Evolutionary conservation across 2,888 invertebrate genomes (phyloP).

Genomic region (Eilema sororculum): DNA sequence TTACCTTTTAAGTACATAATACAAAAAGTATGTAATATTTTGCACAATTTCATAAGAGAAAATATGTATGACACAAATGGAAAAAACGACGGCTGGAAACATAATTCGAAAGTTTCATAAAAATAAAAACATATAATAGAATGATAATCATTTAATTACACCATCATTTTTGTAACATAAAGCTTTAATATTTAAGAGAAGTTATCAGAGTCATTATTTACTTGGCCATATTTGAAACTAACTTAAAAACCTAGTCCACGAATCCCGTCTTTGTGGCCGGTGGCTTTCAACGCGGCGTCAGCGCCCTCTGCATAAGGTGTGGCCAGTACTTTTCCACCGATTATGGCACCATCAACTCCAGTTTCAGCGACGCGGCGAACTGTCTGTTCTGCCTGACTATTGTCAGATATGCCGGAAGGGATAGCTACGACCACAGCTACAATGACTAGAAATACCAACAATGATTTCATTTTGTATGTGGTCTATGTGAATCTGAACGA

Average conservation of each 20-base stretch:
- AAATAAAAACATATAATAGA: background rate
- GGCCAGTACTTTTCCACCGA: conserved; percentile 31
- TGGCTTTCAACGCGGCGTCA: conserved; percentile 57
- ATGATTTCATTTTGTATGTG: conserved; percentile 74
- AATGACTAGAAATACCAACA: conserved; percentile 78
- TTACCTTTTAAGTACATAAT: too few relatives aligned
- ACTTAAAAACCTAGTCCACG: background rate
- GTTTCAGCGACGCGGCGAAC: conserved; percentile 66
- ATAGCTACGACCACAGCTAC: conserved; percentile 63
- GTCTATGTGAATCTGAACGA: conserved; percentile 67
- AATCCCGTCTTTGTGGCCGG: conserved; percentile 27
- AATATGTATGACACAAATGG: too few relatives aligned
- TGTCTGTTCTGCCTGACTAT: conserved; percentile 38
- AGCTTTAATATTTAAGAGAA: background rate
- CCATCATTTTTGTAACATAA: background rate
- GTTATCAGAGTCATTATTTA: background rate
- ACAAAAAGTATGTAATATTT: too few relatives aligned
- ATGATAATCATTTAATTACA: background rate
- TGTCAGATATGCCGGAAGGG: conserved; percentile 56
- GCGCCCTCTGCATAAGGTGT: conserved; percentile 56
- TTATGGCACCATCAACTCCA: conserved; percentile 23
- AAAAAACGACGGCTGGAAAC: too few relatives aligned
- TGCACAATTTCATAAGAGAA: too few relatives aligned
- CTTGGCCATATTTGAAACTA: background rate
- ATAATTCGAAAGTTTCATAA: too few relatives aligned